Percentiles rank a stretch among this genome's conserved stretches.
Conservation (phyloP, 2,888 invertebrate species). For the Trichopoda pennipes region DNA sequence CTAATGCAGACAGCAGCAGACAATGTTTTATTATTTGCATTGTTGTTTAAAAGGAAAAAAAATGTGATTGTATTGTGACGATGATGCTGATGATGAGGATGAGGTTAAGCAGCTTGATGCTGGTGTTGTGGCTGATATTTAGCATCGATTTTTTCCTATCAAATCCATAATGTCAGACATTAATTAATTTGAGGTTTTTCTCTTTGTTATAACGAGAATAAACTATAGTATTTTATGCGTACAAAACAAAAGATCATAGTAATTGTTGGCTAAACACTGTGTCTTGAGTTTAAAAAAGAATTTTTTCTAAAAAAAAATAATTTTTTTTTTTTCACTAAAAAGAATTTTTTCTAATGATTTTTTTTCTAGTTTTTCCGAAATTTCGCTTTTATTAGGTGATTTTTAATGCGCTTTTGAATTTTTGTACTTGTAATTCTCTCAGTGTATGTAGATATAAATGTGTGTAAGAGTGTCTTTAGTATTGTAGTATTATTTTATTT, state of each 20-base stretch:
- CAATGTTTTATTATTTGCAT: conserved; percentile 59
- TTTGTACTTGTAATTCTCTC: not conserved
- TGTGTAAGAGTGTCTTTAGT: not conserved
- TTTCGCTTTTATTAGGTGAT: not conserved
- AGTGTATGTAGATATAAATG: conserved; percentile 2
- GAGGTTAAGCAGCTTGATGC: conserved; percentile 33
- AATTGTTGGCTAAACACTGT: conserved; percentile 23
- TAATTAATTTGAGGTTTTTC: conserved; percentile 63
- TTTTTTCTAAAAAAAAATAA: too few relatives aligned
- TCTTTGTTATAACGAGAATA: conserved; percentile 42
- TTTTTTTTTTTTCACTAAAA: not conserved
- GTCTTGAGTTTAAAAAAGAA: not conserved
- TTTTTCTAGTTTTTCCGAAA: too few relatives aligned
- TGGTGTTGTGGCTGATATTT: conserved; percentile 54
- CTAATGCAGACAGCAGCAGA: conserved; percentile 37
- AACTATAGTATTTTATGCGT: not conserved
- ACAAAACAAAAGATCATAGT: not conserved
- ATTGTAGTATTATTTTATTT: conserved; percentile 29
- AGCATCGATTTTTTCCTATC: conserved; percentile 69
- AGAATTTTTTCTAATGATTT: not conserved
- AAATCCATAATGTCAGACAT: conserved; percentile 68
- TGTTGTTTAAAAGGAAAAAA: conserved; percentile 43
- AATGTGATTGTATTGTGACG: conserved; percentile 20
- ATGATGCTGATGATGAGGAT: conserved; percentile 42
- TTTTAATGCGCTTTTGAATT: not conserved